phyloP scores from a whole-genome alignment of 1,140 invertebrate species.

The Pollicipes pollicipes region DNA sequence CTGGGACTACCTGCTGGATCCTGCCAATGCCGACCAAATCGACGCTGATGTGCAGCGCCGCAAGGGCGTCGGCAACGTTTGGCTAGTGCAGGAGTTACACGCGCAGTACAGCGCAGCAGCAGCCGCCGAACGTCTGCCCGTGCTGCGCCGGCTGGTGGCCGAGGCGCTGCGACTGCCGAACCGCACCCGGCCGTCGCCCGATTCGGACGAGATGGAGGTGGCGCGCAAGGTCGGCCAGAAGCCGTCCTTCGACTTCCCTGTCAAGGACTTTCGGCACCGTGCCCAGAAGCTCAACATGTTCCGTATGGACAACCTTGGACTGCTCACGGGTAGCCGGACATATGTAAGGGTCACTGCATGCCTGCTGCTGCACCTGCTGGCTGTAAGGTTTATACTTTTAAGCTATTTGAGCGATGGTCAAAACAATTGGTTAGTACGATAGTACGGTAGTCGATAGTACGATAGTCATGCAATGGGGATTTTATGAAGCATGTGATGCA shows the following conservation, averaged over 20 bases:
- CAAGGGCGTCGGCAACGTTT: neutral
- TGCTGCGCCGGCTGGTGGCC: neutral
- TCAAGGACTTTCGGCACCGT: conserved; percentile 21
- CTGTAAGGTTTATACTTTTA: too few species aligned
- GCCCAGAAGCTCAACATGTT: conserved; percentile 24
- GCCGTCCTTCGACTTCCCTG: conserved; percentile 22
- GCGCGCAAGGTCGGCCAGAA: conserved; percentile 12
- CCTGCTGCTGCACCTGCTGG: too few species aligned
- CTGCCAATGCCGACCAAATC: neutral
- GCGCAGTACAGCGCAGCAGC: neutral
- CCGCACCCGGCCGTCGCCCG: neutral
- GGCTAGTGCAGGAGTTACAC: neutral
- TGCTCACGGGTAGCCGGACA: conserved; percentile 54
- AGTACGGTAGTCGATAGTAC: too few species aligned
- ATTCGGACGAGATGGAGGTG: neutral
- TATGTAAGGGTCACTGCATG: conserved; percentile 30
- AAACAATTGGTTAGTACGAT: too few species aligned
- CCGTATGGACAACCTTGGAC: conserved; percentile 49
- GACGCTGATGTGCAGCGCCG: neutral
- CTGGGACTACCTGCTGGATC: neutral
- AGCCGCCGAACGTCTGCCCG: neutral
- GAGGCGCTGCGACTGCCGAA: conserved; percentile 3
- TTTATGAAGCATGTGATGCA: too few species aligned
- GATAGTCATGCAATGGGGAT: too few species aligned
- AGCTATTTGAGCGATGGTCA: too few species aligned